Evolutionary conservation across 2,113 vertebrate genomes (phyloP).

Genomic region (Serilophus lunatus): DNA sequence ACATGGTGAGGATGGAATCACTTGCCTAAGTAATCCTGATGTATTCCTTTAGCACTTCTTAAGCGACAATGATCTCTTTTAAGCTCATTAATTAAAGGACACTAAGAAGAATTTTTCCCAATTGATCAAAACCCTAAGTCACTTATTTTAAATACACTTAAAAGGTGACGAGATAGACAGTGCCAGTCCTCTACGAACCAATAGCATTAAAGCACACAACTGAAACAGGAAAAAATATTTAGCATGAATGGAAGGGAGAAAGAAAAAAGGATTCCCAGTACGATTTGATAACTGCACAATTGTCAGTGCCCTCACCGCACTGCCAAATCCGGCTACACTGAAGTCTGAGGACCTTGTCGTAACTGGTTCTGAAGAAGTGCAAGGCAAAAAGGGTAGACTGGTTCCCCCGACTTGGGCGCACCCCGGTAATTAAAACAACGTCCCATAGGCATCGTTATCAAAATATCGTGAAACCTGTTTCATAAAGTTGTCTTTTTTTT

Average conservation of each 20-base stretch:
- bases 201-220: not conserved
- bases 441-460: not conserved
- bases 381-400: constrained; percentile 18
- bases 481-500: not conserved
- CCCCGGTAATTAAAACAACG: not conserved
- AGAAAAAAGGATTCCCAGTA: constrained; percentile 12
- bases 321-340: constrained; percentile 72
- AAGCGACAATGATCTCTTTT: constrained; percentile 73
- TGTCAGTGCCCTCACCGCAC: constrained; percentile 69
- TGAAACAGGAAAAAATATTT: not conserved
- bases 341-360: constrained; percentile 70
- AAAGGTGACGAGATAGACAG: constrained; percentile 64
- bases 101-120: constrained; percentile 76
- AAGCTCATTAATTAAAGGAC: constrained; percentile 85
- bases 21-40: constrained; percentile 76
- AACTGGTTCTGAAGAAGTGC: constrained; percentile 72
- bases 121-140: constrained; percentile 75
- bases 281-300: constrained; percentile 72
- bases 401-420: not conserved
- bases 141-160: constrained; percentile 69
- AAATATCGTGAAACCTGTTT: not conserved
- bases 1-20: constrained; percentile 63
- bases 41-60: constrained; percentile 79
- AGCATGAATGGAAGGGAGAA: not conserved
- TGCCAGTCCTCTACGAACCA: constrained; percentile 12